Base-by-base conservation (phyloP, 1,140 invertebrate species). In the Temnothorax longispinosus region DNA sequence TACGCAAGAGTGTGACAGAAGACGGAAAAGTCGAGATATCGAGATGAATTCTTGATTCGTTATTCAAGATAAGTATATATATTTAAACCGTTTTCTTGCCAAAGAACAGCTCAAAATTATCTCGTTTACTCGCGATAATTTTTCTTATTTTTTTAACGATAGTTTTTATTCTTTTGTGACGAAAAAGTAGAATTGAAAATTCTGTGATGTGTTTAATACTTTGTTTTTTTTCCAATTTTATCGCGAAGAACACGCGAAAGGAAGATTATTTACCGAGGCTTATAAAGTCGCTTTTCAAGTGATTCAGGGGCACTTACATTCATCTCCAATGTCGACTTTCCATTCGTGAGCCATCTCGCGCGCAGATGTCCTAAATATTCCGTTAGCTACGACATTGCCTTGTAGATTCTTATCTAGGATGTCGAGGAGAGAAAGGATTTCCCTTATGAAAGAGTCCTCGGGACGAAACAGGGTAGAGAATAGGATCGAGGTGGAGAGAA, bases 381-480 rank as follows among this genome's bases (percentile, higher is more conserved):
- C 85, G 78, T 90, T 89, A 65, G 88, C 74, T 87, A 75, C 78
- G 78, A 90, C 89, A 90, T 90, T 90, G 89, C 88, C 89, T 89
- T 89, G 85, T 87, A 71, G 89, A 90, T 90, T 85, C 85, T 89
- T 90, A 90, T 90, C 89, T 89, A 89, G 72, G 78, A 87, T 62
- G 78, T 76, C 54, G 74, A 54, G 67, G 58, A 87, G 64, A 82
- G 76, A 86, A 90, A 77, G 88, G 76, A 89, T 90, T 86, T 89
- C 86, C 76, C 65, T 88, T 88, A 72, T 27, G 81, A 75, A 82
- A 90, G 67, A 88, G 91, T 92, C 88, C 88, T 88, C 88, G 91
- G 91, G 92, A 92, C 92, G 84, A 92, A 92, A 92, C 91, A 92
- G 92, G 92, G 92, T 92, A 91, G 86, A 85, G 64, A 15, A 86